phyloP scores from a whole-genome alignment of 1,140 invertebrate genomes.

The Neotoxoptera formosana region DNA sequence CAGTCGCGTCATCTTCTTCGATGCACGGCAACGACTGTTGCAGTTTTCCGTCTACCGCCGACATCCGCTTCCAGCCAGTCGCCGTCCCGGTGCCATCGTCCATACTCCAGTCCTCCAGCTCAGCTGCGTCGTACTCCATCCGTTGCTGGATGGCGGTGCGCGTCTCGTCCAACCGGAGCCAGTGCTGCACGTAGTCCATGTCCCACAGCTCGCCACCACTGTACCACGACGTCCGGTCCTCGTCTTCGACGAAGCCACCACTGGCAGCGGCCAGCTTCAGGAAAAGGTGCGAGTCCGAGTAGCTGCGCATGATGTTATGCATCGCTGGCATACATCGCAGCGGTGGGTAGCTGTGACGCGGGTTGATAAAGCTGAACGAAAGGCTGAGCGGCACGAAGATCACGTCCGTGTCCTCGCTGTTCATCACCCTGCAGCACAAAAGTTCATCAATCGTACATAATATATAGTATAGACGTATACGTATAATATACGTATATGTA shows the following conservation, averaged over 20 bases:
- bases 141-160: conserved; percentile 73
- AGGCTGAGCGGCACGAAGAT: conserved; percentile 75
- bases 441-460: too few species aligned
- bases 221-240: conserved; percentile 66
- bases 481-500: too few species aligned
- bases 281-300: conserved; percentile 76
- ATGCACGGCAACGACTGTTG: conserved; percentile 59
- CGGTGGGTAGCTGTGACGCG: conserved; percentile 76
- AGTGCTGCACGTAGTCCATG: conserved; percentile 77
- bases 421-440: conserved; percentile 60
- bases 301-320: conserved; percentile 74
- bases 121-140: conserved; percentile 76
- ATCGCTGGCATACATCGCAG: conserved; percentile 62
- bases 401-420: conserved; percentile 72
- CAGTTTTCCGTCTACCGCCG: conserved; percentile 21
- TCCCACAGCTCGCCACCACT: conserved; percentile 71
- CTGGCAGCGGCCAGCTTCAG: conserved; percentile 68
- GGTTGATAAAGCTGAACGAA: conserved; percentile 69
- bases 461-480: too few species aligned
- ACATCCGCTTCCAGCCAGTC: background rate
- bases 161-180: conserved; percentile 75
- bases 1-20: conserved; percentile 53
- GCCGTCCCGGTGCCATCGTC: conserved; percentile 58
- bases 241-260: conserved; percentile 60
- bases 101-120: conserved; percentile 81